phyloP scores from a whole-genome alignment of 1,140 invertebrate species.

The Habropoda laboriosa region DNA sequence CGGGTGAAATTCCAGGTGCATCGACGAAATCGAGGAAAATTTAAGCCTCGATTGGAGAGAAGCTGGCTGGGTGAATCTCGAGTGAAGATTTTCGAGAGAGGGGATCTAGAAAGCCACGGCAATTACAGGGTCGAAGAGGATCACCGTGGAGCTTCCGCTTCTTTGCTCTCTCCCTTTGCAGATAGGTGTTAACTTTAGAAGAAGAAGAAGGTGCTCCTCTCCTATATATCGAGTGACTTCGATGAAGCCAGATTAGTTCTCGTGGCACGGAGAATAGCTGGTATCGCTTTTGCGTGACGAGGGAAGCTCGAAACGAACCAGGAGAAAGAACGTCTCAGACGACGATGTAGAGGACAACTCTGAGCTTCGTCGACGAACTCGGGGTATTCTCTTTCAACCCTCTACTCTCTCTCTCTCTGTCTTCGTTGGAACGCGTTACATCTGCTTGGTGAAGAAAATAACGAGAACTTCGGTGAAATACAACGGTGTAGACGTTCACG shows the following conservation, averaged over 20 bases:
- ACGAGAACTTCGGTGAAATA: not conserved
- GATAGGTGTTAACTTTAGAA: slow-evolving; percentile 48
- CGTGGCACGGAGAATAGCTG: slow-evolving; percentile 25
- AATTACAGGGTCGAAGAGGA: slow-evolving; percentile 29
- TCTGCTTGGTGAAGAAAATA: not conserved
- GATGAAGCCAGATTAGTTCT: slow-evolving; percentile 64
- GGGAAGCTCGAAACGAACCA: not conserved
- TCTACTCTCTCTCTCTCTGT: no score
- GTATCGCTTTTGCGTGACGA: slow-evolving; percentile 45
- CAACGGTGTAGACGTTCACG: not conserved
- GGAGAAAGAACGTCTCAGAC: slow-evolving; percentile 13
- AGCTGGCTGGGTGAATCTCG: not conserved
- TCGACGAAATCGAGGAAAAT: not conserved
- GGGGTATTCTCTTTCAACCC: not conserved
- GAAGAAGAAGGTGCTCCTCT: slow-evolving; percentile 22
- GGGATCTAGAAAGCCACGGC: not conserved
- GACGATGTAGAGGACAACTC: not conserved
- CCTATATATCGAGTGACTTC: slow-evolving; percentile 59
- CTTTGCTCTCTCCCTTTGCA: not conserved
- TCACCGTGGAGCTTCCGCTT: not conserved
- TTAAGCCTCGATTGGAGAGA: not conserved
- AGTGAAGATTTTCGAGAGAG: slow-evolving; percentile 7
- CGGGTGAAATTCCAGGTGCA: no score
- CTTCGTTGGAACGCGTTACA: not conserved
- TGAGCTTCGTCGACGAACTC: not conserved